Base-by-base conservation (phyloP, 2,797 vertebrate species). In the Enteromius afrohamiltoni region DNA sequence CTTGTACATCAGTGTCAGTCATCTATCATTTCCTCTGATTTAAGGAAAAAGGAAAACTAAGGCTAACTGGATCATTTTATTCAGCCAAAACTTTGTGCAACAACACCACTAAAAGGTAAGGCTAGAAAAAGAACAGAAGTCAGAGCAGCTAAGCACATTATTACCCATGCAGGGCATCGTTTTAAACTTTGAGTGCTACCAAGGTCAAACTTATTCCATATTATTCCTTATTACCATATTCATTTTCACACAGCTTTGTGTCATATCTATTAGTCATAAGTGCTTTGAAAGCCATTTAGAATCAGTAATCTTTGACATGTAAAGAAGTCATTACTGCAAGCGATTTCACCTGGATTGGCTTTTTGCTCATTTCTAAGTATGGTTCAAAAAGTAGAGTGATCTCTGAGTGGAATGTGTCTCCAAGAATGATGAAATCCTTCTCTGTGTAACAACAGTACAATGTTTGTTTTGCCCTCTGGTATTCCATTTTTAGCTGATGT, bases 381-480 rank as follows among this genome's bases (percentile, higher is more conserved):
- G 51, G n/a, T 70, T 60, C 40, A 58, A 77, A 70, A 23, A 37
- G 37, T 26, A 53, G n/a, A 29, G 34, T 37, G 77, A 68, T 84
- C n/a, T 74, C 11, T 58, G 58, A 51, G 55, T 21, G 1, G 23
- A 26, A 6, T 23, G 37, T 29, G 49, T 40, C 65, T 85, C 64
- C 42, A 53, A 68, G 23, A 64, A 80, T 70, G 51, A 76, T 70
- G 80, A 65, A 77, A 31, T 53, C 55, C n/a, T 77, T 69, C 77
- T 67, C 68, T 40, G 37, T 71, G 73, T 82, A 70, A 60, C 17
- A 81, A 45, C 62, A 67, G 65, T 19, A 62, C 29, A 64, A 53
- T 60, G 42, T 85, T 65, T 69, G 64, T 62, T 80, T 75, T 62
- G 11, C 21, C 42, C 75, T 49, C 80, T n/a, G 29, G 21, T 73